Conservation (phyloP, 2,797 vertebrate species). For the Paratrypauchen microcephalus region DNA sequence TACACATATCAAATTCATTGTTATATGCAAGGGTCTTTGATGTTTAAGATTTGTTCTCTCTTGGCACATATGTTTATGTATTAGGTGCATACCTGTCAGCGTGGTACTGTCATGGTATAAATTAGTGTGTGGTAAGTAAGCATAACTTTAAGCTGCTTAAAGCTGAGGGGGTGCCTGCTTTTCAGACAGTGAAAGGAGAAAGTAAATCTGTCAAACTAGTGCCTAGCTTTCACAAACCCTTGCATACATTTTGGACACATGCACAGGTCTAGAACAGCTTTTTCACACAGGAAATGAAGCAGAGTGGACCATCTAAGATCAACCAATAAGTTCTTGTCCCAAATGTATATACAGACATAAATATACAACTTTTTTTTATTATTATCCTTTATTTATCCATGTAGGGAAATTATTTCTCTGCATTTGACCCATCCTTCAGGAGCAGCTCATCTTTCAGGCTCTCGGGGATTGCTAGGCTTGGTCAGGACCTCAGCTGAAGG, state of each 20-base stretch:
- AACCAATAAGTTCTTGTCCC: too few species aligned
- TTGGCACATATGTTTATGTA: neutral
- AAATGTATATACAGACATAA: too few species aligned
- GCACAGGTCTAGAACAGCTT: too few species aligned
- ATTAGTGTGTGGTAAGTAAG: neutral
- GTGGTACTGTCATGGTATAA: neutral
- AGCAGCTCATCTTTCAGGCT: too few species aligned
- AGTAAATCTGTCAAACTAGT: neutral
- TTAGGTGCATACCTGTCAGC: neutral
- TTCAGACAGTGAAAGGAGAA: neutral
- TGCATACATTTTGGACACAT: neutral
- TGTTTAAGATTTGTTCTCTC: conserved; percentile 1
- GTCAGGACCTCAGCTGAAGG: too few species aligned
- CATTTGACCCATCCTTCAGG: too few species aligned
- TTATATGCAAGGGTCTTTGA: neutral
- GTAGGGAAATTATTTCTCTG: too few species aligned
- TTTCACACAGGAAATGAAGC: too few species aligned
- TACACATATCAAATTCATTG: neutral
- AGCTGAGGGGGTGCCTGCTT: neutral
- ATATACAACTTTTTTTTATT: too few species aligned
- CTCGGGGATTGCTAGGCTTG: too few species aligned
- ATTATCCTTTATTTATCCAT: too few species aligned
- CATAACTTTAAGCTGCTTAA: neutral
- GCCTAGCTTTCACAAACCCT: neutral
- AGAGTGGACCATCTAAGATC: too few species aligned